A percentile compares a stretch with the other conserved stretches of the same genome.
phyloP scores from a whole-genome alignment of 37 sponge, comb jelly and placozoan species.

The Crambe crambe region DNA sequence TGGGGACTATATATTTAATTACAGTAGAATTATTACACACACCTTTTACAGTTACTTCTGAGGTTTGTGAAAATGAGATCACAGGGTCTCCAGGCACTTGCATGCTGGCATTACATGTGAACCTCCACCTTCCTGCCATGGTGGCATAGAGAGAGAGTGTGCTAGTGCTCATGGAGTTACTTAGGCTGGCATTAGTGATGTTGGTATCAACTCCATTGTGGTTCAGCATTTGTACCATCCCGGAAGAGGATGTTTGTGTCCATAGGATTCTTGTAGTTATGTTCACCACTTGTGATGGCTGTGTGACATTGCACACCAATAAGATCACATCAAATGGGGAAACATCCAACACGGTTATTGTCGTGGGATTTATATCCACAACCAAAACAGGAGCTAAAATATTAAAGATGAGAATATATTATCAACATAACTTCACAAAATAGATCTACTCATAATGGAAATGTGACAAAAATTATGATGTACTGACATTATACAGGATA shows the following conservation, averaged over 20 bases:
- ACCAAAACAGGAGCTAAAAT: conserved; percentile 6
- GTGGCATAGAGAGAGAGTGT: neutral
- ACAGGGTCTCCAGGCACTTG: conserved; percentile 25
- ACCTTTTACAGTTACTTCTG: conserved; percentile 10
- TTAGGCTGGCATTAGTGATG: neutral
- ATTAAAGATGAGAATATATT: neutral
- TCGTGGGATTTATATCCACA: neutral
- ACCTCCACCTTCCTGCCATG: neutral
- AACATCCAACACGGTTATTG: conserved; percentile 6
- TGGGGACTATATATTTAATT: neutral
- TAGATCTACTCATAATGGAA: too few relatives aligned
- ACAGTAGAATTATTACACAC: neutral
- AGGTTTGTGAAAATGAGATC: neutral
- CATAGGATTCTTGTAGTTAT: conserved; percentile 3
- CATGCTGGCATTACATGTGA: neutral
- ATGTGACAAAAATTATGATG: too few relatives aligned
- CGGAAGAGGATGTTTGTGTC: neutral
- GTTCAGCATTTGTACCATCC: neutral
- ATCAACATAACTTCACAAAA: neutral
- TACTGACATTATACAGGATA: too few relatives aligned
- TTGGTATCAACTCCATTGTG: neutral
- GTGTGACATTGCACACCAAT: conserved; percentile 1
- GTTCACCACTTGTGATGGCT: conserved; percentile 2
- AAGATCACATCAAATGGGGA: neutral
- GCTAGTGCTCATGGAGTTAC: neutral